Evolutionary conservation across 2,888 invertebrate species (phyloP), one percentile per base, ranked within the genome.

Genomic region (Phymatocera aterrima): DNA sequence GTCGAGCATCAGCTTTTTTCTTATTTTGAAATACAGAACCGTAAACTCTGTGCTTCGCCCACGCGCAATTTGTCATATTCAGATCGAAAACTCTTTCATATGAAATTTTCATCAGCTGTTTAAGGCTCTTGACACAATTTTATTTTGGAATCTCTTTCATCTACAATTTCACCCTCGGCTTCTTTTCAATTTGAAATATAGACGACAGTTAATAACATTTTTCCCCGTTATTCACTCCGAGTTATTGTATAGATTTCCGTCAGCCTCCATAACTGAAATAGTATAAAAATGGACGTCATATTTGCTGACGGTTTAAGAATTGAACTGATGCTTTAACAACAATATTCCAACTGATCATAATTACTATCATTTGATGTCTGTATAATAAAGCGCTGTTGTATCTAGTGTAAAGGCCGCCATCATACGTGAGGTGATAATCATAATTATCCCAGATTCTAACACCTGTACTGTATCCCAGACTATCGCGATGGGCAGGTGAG

Each of bases 361-460:
- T 65, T 40, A 65, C 24, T 21, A 51, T 57, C 5, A 64, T 64
- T 37, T 31, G n/a, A 64, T 34, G 37, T n/a, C 61, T 34, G 2
- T 64, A 64, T 37, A 37, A 37, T 37, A 37, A 40, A 54, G 75
- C 75, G 40, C 40, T 60, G 40, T 48, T 21, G 24, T 34, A 21
- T 68, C 31, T 48, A 40, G 21, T 75, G 74, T 31, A 74, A 60
- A 61, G 61, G 74, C 21, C 46, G 60, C 74, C 57, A 37, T 34
- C 37, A 68, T 74, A 74, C 28, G 34, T 54, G 37, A 4, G 40
- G 37, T 78, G 72, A 75, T 78, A 18, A 78, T 60, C 46, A 78
- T 74, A 60, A 78, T 60, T 72, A 75, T 34, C 40, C 43, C 8
- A 31, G 28, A 72, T 54, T 31, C 43, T 60, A 54, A 57, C 75